These are phyloP conservation scores for Scaptomyza caliginosa DNA, from an alignment of 2,888 invertebrate genomes.

Conservation along the genomic window DNA sequence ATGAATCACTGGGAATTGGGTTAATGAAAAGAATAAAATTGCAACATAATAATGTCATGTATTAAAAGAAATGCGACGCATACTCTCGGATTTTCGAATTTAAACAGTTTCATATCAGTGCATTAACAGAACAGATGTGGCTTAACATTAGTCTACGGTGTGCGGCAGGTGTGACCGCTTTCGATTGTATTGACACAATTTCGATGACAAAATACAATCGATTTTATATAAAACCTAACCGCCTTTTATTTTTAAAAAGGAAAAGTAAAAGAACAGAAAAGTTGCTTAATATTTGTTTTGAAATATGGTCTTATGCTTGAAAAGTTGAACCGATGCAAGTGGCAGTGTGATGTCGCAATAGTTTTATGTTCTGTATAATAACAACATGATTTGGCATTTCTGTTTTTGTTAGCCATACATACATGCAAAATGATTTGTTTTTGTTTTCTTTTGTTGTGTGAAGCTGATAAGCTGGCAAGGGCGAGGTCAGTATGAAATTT, in stretches of 20 bases:
- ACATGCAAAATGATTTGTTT: not conserved
- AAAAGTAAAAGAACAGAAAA: too few relatives aligned
- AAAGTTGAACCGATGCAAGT: not conserved
- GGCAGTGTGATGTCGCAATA: not conserved
- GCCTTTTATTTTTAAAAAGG: not conserved
- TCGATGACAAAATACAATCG: not conserved
- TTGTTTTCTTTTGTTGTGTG: too few relatives aligned
- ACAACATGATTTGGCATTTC: not conserved
- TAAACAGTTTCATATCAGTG: not conserved
- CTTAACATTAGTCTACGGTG: not conserved
- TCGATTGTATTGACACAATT: not conserved
- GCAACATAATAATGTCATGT: not conserved
- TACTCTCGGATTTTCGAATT: not conserved
- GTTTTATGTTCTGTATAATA: not conserved
- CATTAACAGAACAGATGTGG: constrained; percentile 4
- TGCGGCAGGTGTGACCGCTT: not conserved
- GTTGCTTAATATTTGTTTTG: too few relatives aligned
- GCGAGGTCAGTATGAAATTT: constrained; percentile 36
- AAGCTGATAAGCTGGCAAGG: constrained; percentile 36
- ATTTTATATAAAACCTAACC: not conserved
- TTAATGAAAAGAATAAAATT: not conserved
- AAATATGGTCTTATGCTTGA: too few relatives aligned
- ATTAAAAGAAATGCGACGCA: not conserved
- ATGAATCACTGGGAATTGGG: not conserved
- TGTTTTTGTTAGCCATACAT: not conserved